phyloP scores from a whole-genome alignment of 2,113 vertebrate genomes.

The Eretmochelys imbricata region DNA sequence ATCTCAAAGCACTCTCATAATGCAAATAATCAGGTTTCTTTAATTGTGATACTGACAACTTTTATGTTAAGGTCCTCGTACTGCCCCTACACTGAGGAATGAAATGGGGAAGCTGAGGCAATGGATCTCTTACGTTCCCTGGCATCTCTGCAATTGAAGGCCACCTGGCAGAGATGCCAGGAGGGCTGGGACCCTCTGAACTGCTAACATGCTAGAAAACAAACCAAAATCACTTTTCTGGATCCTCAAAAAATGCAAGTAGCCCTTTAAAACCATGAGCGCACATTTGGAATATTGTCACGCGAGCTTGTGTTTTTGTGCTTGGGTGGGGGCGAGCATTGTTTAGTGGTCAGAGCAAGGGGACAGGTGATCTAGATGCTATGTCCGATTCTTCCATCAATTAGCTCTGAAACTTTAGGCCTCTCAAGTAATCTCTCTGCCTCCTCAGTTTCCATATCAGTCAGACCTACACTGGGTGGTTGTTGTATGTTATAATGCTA shows the following conservation, averaged over 20 bases:
- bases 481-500: neutral
- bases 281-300: constrained; percentile 13
- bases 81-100: neutral
- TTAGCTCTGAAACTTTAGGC: neutral
- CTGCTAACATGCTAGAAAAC: neutral
- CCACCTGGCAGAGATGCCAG: neutral
- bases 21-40: neutral
- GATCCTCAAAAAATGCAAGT: neutral
- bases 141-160: neutral
- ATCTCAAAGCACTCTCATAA: neutral
- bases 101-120: neutral
- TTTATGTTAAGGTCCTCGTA: neutral
- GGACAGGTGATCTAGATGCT: constrained; percentile 64
- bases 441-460: neutral
- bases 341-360: constrained; percentile 66
- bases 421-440: neutral
- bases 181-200: neutral
- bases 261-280: constrained; percentile 37
- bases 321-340: constrained; percentile 44
- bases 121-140: neutral
- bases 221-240: neutral
- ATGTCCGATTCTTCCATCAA: constrained; percentile 4
- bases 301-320: constrained; percentile 59
- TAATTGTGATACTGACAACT: neutral
- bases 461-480: neutral